Conservation (phyloP, 37 sponge, comb jelly and placozoan genomes). For the Amphimedon queenslandica region DNA sequence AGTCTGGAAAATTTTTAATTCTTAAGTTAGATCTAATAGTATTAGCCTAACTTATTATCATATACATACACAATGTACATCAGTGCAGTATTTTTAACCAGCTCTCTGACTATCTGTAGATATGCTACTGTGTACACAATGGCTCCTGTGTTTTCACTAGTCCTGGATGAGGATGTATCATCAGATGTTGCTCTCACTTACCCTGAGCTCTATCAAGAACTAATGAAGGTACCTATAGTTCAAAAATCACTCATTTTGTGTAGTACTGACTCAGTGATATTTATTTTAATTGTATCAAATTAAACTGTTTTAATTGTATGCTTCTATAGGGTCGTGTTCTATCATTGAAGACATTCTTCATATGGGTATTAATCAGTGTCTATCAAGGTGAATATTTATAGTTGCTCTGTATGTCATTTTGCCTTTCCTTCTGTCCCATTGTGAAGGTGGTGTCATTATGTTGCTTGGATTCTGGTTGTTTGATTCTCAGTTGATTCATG, state of each 20-base stretch:
- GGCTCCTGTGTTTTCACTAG: slow-evolving; percentile 92
- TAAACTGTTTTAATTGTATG: not conserved
- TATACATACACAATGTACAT: not conserved
- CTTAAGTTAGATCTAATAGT: not conserved
- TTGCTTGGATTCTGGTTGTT: slow-evolving; percentile 72
- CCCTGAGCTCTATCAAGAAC: slow-evolving; percentile 93
- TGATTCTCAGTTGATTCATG: slow-evolving; percentile 77
- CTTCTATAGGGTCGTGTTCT: slow-evolving; percentile 64
- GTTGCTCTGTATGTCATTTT: not conserved
- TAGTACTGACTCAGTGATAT: too few species aligned
- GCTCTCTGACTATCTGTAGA: slow-evolving; percentile 16
- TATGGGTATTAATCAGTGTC: slow-evolving; percentile 86
- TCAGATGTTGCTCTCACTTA: slow-evolving; percentile 81
- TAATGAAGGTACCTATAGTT: slow-evolving; percentile 72
- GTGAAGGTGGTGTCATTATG: slow-evolving; percentile 84
- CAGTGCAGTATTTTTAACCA: not conserved
- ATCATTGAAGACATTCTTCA: slow-evolving; percentile 90
- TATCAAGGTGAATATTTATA: slow-evolving; percentile 72
- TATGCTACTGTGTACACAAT: slow-evolving; percentile 93
- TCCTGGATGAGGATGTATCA: slow-evolving; percentile 90
- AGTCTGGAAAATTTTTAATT: too few species aligned
- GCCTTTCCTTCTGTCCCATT: too few species aligned
- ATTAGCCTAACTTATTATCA: not conserved
- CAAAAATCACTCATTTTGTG: too few species aligned
- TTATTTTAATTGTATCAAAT: too few species aligned